A percentile compares a stretch with the other conserved stretches of the same genome.
These are phyloP conservation scores for Chaetophractus vellerosus DNA, from an alignment of 2,797 vertebrate species.

Conservation along the genomic window DNA sequence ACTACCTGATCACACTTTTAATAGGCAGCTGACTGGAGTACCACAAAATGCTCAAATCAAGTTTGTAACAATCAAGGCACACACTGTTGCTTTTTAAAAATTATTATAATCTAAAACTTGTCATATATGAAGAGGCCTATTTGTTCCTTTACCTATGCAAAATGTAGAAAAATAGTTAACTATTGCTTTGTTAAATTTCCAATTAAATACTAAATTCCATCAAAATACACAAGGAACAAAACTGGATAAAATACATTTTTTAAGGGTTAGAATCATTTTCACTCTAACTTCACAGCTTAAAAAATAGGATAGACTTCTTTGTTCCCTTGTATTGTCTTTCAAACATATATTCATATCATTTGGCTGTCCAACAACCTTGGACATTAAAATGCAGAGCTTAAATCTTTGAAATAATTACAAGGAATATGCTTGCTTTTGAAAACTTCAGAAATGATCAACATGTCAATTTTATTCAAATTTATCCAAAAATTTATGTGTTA, in stretches of 20 bases:
- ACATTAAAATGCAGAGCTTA: slow-evolving; percentile 28
- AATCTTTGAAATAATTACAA: slow-evolving; percentile 52
- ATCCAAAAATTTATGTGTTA: background rate
- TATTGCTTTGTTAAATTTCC: slow-evolving; percentile 77
- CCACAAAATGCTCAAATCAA: slow-evolving; percentile 93
- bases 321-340: slow-evolving; percentile 54
- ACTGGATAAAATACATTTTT: slow-evolving; percentile 69
- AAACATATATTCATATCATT: background rate
- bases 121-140: slow-evolving; percentile 57
- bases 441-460: slow-evolving; percentile 33
- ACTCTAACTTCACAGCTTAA: slow-evolving; percentile 54
- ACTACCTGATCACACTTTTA: slow-evolving; percentile 98
- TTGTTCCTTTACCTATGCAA: slow-evolving; percentile 65
- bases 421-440: slow-evolving; percentile 36
- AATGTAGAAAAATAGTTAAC: slow-evolving; percentile 75
- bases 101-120: slow-evolving; percentile 82
- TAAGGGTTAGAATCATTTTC: slow-evolving; percentile 60
- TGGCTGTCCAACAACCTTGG: background rate
- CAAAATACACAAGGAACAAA: slow-evolving; percentile 67
- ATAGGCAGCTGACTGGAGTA: slow-evolving; percentile 93
- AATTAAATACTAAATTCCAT: slow-evolving; percentile 83
- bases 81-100: slow-evolving; percentile 86
- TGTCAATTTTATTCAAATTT: background rate
- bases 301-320: slow-evolving; percentile 53
- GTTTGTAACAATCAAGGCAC: slow-evolving; percentile 92